Conservation (phyloP, 2,797 vertebrate genomes). For the Schizopygopsis pylzovi region DNA sequence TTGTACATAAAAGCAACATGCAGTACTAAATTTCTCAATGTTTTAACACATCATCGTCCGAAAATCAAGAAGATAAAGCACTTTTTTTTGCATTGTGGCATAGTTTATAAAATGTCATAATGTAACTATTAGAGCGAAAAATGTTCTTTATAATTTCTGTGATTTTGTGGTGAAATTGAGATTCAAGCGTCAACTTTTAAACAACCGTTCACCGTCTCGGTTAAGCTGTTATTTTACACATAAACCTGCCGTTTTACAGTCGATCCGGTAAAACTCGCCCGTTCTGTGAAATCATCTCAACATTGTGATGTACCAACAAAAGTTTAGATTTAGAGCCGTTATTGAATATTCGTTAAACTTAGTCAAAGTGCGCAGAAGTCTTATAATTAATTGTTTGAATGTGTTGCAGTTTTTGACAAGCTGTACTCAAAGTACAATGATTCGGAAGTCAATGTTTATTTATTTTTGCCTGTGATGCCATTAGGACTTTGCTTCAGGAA, state of each 20-base stretch:
- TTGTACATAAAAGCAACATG: slow-evolving; percentile 6
- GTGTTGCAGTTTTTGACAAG: slow-evolving; percentile 60
- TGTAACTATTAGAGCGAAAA: background rate
- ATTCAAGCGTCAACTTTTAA: background rate
- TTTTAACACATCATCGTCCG: background rate
- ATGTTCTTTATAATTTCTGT: background rate
- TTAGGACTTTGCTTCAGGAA: background rate
- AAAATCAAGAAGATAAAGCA: background rate
- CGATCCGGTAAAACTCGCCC: background rate
- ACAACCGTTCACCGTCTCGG: background rate
- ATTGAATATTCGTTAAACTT: slow-evolving; percentile 40
- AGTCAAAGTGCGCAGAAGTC: slow-evolving; percentile 15
- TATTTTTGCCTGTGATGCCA: slow-evolving; percentile 46
- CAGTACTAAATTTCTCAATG: background rate
- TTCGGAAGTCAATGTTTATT: slow-evolving; percentile 52
- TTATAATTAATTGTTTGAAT: slow-evolving; percentile 8
- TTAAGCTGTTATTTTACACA: background rate
- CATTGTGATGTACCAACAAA: slow-evolving; percentile 34
- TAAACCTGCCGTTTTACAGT: background rate
- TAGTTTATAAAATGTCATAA: background rate
- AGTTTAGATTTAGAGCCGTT: slow-evolving; percentile 49
- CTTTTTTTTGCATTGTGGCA: background rate
- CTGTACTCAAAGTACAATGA: slow-evolving; percentile 53
- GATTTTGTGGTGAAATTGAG: background rate
- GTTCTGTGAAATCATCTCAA: slow-evolving; percentile 28